Percentiles rank a stretch among this genome's conserved stretches.
Evolutionary conservation across 2,797 vertebrate species (phyloP).

Genomic region (Lepus townsendii): DNA sequence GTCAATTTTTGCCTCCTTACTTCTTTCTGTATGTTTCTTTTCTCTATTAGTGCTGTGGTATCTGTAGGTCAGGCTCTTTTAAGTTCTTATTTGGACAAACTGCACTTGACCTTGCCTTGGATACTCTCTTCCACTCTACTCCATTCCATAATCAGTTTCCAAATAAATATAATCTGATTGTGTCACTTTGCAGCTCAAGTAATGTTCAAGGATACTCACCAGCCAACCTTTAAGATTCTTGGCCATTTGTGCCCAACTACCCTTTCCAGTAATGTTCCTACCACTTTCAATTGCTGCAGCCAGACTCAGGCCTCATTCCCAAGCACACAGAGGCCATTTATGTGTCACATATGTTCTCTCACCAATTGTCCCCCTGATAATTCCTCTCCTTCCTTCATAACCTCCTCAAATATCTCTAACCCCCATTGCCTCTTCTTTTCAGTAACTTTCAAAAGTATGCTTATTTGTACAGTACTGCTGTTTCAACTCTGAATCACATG

Average conservation of each 20-base stretch:
- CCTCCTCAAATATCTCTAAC: neutral
- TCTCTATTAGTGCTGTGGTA: neutral
- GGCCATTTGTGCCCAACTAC: neutral
- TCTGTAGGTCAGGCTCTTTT: neutral
- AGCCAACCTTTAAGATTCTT: neutral
- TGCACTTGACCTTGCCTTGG: constrained; percentile 1
- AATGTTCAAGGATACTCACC: neutral
- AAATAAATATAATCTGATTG: neutral
- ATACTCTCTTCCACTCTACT: neutral
- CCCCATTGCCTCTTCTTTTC: neutral
- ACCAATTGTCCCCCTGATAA: neutral
- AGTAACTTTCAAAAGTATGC: neutral
- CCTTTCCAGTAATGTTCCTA: neutral
- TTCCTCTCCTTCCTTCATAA: neutral
- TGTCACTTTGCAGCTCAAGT: neutral
- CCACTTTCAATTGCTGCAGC: neutral
- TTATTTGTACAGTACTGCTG: neutral
- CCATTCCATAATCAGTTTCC: neutral
- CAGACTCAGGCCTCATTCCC: neutral
- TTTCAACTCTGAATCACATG: constrained; percentile 12
- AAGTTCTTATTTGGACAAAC: neutral
- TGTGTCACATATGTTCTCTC: neutral
- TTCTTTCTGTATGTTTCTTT: neutral
- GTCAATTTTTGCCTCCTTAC: neutral
- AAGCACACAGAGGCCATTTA: neutral